Percentiles rank a stretch among this genome's conserved stretches.
Conservation (phyloP, 2,888 invertebrate species). For the Drosophila barbarae region DNA sequence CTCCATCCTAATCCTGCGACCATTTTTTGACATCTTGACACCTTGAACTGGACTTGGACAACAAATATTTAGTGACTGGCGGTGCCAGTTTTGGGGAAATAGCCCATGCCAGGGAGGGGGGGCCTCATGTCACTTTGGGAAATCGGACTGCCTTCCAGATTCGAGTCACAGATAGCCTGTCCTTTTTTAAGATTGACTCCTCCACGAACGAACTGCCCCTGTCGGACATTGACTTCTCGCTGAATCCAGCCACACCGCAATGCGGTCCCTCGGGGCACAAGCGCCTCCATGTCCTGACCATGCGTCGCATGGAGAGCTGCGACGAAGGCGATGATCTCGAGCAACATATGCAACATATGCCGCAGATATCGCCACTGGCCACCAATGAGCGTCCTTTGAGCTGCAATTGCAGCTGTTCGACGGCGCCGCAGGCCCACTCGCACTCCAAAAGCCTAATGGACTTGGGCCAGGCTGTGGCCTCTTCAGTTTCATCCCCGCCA, state of each 20-base stretch:
- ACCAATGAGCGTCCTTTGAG: constrained; percentile 79
- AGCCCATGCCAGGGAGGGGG: constrained; percentile 21
- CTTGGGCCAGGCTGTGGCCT: constrained; percentile 14
- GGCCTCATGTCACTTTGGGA: constrained; percentile 26
- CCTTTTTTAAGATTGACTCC: constrained; percentile 80
- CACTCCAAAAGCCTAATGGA: constrained; percentile 61
- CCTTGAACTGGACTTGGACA: neutral
- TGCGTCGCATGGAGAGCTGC: constrained; percentile 72
- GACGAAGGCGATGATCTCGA: constrained; percentile 68
- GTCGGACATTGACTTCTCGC: constrained; percentile 82
- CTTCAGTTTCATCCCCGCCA: neutral
- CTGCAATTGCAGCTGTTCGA: constrained; percentile 69
- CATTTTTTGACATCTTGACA: neutral
- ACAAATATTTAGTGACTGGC: neutral
- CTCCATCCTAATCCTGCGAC: neutral
- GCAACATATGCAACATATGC: constrained; percentile 49
- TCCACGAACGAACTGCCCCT: constrained; percentile 86
- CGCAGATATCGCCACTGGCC: constrained; percentile 80
- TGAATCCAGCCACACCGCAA: constrained; percentile 75
- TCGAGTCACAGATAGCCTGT: constrained; percentile 73
- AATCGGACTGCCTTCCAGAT: constrained; percentile 66
- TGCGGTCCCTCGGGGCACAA: constrained; percentile 33
- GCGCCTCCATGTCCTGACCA: constrained; percentile 50
- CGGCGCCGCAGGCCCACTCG: constrained; percentile 39
- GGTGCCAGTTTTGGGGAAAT: constrained; percentile 40